Evolutionary conservation across 2,113 vertebrate species (phyloP).

Genomic region (Zapornia atra): DNA sequence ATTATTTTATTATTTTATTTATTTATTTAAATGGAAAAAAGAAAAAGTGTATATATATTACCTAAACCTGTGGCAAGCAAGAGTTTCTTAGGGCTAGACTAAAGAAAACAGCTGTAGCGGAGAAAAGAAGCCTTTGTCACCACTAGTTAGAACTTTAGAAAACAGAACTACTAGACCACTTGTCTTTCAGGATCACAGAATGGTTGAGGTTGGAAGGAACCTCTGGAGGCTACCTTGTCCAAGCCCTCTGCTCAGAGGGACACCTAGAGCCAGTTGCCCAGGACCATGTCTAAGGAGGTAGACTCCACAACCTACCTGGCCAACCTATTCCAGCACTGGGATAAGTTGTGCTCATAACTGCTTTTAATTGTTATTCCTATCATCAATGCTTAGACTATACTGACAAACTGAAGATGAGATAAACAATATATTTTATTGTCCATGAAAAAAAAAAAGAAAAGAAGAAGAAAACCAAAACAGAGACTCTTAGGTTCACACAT

Average conservation of each 20-base stretch:
- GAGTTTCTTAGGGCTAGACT: neutral
- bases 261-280: neutral
- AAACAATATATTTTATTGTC: neutral
- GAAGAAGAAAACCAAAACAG: neutral
- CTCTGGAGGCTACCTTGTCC: neutral
- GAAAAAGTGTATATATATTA: too few species aligned
- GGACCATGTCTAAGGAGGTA: neutral
- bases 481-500: neutral
- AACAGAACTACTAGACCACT: neutral
- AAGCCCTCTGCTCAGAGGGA: fast-evolving
- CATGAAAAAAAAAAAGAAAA: neutral
- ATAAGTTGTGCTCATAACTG: neutral
- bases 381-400: neutral
- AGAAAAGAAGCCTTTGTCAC: neutral
- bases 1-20: neutral
- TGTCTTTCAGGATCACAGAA: neutral
- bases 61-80: neutral
- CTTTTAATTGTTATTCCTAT: neutral
- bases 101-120: neutral
- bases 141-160: neutral
- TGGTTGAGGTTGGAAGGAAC: neutral
- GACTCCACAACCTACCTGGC: neutral
- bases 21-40: neutral
- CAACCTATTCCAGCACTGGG: neutral
- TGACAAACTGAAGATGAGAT: neutral